Percentiles rank a stretch among this genome's conserved stretches.
Conservation (phyloP, 23 tunicate species). For the Ciona savignyi region DNA sequence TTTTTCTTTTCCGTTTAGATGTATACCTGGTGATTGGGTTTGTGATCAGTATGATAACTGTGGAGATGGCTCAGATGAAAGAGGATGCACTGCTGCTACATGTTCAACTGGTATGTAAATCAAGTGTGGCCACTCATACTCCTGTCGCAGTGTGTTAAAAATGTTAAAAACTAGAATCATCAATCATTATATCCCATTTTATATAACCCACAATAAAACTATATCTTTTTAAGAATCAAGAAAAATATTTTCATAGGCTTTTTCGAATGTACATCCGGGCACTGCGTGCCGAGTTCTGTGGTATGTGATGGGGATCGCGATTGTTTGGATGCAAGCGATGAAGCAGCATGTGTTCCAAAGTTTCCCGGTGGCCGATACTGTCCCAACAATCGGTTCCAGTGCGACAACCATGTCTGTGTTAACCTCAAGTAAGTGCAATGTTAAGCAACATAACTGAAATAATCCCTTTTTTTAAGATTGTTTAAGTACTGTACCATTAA, state of each 20-base stretch:
- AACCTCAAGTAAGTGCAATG: conserved; percentile 42
- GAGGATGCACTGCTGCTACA: not conserved
- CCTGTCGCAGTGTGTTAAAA: no score
- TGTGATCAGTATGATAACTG: conserved; percentile 72
- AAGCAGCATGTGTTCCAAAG: conserved; percentile 40
- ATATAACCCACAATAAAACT: no score
- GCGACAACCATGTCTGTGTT: conserved; percentile 84
- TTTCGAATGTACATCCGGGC: conserved; percentile 72
- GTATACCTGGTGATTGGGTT: conserved; percentile 21
- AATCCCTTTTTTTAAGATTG: no score
- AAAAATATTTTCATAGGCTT: no score
- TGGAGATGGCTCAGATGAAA: conserved; percentile 50
- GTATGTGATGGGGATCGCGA: conserved; percentile 68
- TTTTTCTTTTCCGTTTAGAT: no score
- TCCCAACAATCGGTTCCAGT: conserved; percentile 53
- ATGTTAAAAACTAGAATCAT: no score
- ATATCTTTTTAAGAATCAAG: no score
- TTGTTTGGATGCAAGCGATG: conserved; percentile 82
- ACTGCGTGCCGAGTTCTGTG: conserved; percentile 38
- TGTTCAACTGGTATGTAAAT: conserved; percentile 54
- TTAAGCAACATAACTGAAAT: no score
- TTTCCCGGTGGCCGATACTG: conserved; percentile 63
- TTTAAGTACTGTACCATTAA: no score
- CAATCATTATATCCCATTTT: no score
- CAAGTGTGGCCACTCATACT: no score